These are phyloP conservation scores for Caenorhabditis virilis DNA, from an alignment of 2,888 invertebrate genomes.

Conservation along the genomic window DNA sequence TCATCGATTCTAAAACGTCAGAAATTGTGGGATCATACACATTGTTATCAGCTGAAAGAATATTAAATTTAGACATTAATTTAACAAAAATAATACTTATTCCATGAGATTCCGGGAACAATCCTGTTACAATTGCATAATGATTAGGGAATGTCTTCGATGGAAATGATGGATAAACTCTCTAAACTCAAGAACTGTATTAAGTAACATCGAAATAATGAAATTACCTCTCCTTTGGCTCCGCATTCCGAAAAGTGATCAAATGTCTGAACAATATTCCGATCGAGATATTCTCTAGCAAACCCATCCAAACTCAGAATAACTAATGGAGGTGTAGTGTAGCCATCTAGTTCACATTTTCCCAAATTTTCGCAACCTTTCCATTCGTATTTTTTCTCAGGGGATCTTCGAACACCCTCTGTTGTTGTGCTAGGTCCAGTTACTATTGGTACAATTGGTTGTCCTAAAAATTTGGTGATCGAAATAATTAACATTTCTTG, in stretches of 20 bases:
- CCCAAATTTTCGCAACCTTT: constrained; percentile 3
- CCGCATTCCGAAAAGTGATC: constrained; percentile 59
- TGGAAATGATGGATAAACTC: constrained; percentile 63
- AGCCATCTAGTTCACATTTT: constrained; percentile 37
- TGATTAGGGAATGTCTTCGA: constrained; percentile 68
- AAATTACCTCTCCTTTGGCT: constrained; percentile 51
- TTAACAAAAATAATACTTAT: constrained; percentile 26
- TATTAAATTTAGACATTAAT: neutral
- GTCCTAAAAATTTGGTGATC: no score
- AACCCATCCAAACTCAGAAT: constrained; percentile 61
- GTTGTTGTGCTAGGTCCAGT: neutral
- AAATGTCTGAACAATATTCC: constrained; percentile 53
- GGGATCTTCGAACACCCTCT: neutral
- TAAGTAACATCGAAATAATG: neutral
- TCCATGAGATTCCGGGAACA: constrained; percentile 62
- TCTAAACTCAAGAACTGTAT: constrained; percentile 26
- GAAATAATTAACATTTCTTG: no score
- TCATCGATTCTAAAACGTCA: constrained; percentile 50
- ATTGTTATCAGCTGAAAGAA: constrained; percentile 50
- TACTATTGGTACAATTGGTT: neutral
- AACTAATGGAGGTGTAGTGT: constrained; percentile 31
- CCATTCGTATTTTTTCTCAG: neutral
- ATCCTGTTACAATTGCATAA: constrained; percentile 67
- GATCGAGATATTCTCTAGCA: constrained; percentile 53
- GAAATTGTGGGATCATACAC: constrained; percentile 57